These are phyloP conservation scores for Mamestra brassicae DNA, from an alignment of 2,888 invertebrate genomes.

Conservation along the genomic window DNA sequence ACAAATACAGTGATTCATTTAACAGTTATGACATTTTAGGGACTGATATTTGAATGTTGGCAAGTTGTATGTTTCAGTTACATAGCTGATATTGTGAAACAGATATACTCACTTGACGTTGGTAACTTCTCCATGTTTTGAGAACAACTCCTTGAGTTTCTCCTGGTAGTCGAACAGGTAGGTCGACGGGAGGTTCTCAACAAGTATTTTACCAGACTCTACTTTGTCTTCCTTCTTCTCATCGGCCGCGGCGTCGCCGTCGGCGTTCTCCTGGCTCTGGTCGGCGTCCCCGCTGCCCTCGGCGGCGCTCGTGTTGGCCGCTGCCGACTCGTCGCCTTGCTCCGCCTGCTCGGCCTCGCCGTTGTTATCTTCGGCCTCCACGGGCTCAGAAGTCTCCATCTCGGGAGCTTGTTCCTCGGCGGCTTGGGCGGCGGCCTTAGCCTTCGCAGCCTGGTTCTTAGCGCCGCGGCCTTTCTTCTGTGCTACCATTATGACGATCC, in stretches of 20 bases:
- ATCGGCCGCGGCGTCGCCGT: slow-evolving; percentile 76
- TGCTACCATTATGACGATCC: slow-evolving; percentile 83
- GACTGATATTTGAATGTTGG: slow-evolving; percentile 90
- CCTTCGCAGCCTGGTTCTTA: slow-evolving; percentile 83
- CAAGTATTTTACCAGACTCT: slow-evolving; percentile 88
- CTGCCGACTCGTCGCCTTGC: slow-evolving; percentile 71
- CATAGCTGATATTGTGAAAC: slow-evolving; percentile 13
- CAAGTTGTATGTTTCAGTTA: slow-evolving; percentile 67
- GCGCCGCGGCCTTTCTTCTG: slow-evolving; percentile 88
- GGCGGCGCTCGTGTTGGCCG: slow-evolving; percentile 64
- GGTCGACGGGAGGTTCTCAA: slow-evolving; percentile 87
- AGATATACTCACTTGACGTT: slow-evolving; percentile 83
- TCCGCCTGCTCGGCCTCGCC: slow-evolving; percentile 81
- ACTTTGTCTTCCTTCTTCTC: slow-evolving; percentile 86
- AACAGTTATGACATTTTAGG: slow-evolving; percentile 68
- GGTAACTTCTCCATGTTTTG: slow-evolving; percentile 86
- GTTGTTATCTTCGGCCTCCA: slow-evolving; percentile 81
- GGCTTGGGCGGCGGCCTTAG: slow-evolving; percentile 77
- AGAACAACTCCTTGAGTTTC: slow-evolving; percentile 88
- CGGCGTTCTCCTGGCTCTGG: slow-evolving; percentile 73
- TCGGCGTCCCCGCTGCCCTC: slow-evolving; percentile 65
- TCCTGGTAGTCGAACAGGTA: slow-evolving; percentile 89
- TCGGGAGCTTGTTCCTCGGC: slow-evolving; percentile 77
- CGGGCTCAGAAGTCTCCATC: slow-evolving; percentile 73
- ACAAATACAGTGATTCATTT: slow-evolving; percentile 68